Percentiles rank a stretch among this genome's conserved stretches.
These are phyloP conservation scores for Ennomos fuscantarius DNA, from an alignment of 2,888 invertebrate genomes.

Conservation along the genomic window DNA sequence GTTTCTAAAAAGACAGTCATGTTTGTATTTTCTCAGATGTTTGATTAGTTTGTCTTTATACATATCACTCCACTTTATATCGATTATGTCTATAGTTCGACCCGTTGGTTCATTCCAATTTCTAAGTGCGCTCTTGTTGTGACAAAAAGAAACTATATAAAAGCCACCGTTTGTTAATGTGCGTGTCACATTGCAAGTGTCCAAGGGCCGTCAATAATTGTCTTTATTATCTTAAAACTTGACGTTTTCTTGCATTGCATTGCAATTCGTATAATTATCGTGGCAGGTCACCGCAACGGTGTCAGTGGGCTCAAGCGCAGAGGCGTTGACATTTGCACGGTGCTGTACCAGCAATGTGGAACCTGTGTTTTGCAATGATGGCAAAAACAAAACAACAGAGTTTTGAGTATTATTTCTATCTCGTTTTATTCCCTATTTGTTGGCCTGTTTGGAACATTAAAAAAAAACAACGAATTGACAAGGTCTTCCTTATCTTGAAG, in stretches of 20 bases:
- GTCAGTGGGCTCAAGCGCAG: constrained; percentile 45
- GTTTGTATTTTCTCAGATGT: too few relatives aligned
- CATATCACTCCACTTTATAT: too few relatives aligned
- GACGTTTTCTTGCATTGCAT: constrained; percentile 42
- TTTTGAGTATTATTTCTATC: too few relatives aligned
- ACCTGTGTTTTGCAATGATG: constrained; percentile 20
- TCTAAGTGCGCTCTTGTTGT: not conserved
- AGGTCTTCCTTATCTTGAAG: too few relatives aligned
- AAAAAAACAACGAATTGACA: too few relatives aligned
- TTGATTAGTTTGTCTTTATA: too few relatives aligned
- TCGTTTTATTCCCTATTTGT: too few relatives aligned
- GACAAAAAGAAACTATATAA: not conserved
- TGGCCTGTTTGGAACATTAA: too few relatives aligned
- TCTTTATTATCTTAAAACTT: constrained; percentile 26
- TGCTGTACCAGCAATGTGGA: constrained; percentile 1
- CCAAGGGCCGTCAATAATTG: constrained; percentile 12
- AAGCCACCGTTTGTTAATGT: constrained; percentile 1
- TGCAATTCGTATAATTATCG: constrained; percentile 44
- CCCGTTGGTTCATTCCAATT: too few relatives aligned
- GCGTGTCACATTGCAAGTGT: constrained; percentile 2
- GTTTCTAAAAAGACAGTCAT: too few relatives aligned
- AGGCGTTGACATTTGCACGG: constrained; percentile 30
- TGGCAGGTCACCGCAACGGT: constrained; percentile 51
- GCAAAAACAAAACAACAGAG: not conserved
- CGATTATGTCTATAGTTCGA: too few relatives aligned